phyloP scores from a whole-genome alignment of 2,797 vertebrate genomes.

The Pangasius mekongensis region DNA sequence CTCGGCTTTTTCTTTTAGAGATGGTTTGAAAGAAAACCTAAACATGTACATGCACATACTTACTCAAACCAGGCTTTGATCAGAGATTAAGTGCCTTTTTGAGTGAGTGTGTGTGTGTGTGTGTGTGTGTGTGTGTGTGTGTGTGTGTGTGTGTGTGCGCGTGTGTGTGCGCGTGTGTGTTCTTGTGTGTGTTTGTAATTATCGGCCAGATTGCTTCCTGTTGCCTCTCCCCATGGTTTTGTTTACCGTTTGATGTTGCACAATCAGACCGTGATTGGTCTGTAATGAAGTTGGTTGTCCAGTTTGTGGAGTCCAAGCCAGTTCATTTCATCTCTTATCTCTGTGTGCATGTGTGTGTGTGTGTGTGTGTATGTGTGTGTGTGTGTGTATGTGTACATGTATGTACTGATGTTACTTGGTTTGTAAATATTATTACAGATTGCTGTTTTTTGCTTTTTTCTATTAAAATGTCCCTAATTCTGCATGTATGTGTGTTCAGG shows the following conservation, averaged over 20 bases:
- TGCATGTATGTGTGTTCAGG: background rate
- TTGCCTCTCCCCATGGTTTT: constrained; percentile 14
- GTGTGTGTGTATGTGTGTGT: constrained; percentile 1
- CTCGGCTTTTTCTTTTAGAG: background rate
- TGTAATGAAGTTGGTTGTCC: constrained; percentile 22
- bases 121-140: constrained; percentile 7
- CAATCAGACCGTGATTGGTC: constrained; percentile 32
- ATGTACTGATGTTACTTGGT: background rate
- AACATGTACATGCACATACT: background rate
- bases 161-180: constrained; percentile 8
- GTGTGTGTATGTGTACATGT: background rate
- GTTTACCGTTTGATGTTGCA: constrained; percentile 23
- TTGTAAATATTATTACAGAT: background rate
- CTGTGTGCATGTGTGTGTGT: background rate
- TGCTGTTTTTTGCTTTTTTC: background rate
- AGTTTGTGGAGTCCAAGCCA: constrained; percentile 7
- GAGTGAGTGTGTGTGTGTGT: background rate
- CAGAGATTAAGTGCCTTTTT: background rate
- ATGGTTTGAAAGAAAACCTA: background rate
- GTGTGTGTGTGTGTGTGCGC: constrained; percentile 16
- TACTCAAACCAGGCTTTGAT: background rate
- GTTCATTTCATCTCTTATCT: constrained; percentile 15
- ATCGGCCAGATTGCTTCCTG: constrained; percentile 28
- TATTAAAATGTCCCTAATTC: background rate
- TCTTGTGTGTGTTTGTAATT: constrained; percentile 16